Evolutionary conservation across 2,888 invertebrate species (phyloP).

Genomic region (Prenolepis imparis): DNA sequence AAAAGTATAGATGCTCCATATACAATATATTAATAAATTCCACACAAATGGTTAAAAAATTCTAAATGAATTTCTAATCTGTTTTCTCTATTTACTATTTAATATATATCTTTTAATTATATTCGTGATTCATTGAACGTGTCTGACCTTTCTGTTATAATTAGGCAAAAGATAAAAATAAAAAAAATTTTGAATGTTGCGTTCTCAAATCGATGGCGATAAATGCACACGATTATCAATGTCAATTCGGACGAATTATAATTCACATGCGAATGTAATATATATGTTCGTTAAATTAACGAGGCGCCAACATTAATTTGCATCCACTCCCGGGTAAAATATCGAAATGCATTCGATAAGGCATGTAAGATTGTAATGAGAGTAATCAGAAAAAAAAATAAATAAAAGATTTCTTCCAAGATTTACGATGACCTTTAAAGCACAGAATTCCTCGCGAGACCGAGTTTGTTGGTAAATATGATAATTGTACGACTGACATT

Average conservation of each 20-base stretch:
- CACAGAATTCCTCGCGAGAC: conserved; percentile 41
- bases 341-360: conserved; percentile 37
- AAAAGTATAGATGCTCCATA: background rate
- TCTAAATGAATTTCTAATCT: background rate
- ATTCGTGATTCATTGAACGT: background rate
- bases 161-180: conserved; percentile 27
- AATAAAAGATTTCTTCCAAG: background rate
- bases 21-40: background rate
- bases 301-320: conserved; percentile 69
- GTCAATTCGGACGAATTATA: conserved; percentile 59
- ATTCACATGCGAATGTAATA: conserved; percentile 54
- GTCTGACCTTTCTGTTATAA: background rate
- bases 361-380: conserved; percentile 54
- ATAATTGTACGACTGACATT: conserved; percentile 63
- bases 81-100: background rate
- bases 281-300: conserved; percentile 63
- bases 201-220: too few species aligned
- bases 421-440: conserved; percentile 54
- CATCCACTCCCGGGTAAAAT: conserved; percentile 58
- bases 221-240: background rate
- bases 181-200: background rate
- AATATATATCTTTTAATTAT: background rate
- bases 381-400: background rate
- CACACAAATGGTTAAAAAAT: background rate
- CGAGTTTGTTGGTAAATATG: conserved; percentile 59